These are phyloP conservation scores for Brachyptera putata DNA, from an alignment of 2,888 invertebrate species.

Conservation along the genomic window DNA sequence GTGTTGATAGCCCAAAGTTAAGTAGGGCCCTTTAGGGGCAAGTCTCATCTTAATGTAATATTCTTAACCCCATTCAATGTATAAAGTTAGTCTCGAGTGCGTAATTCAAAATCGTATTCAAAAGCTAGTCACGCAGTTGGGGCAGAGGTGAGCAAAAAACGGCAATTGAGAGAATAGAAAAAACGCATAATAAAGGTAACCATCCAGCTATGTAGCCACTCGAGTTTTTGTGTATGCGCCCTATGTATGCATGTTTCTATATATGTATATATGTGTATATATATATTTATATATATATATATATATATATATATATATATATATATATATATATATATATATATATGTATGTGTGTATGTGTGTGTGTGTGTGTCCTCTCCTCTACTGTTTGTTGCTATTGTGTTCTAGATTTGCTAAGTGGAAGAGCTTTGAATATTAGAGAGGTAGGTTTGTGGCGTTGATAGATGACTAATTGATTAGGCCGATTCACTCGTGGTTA, in stretches of 20 bases:
- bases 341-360: no score
- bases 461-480: neutral
- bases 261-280: no score
- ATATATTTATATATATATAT: no score
- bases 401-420: neutral
- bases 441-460: neutral
- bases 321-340: no score
- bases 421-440: neutral
- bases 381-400: neutral
- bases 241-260: no score
- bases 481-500: no score
- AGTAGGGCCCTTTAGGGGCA: neutral
- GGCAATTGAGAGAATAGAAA: neutral
- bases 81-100: neutral
- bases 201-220: no score
- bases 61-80: neutral
- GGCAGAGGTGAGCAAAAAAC: no score
- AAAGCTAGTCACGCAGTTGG: neutral
- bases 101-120: neutral
- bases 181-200: neutral
- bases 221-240: neutral
- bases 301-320: no score
- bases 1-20: neutral
- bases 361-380: no score
- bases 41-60: neutral